phyloP scores from a whole-genome alignment of 2,888 invertebrate species.

The Platycheirus rosarum region DNA sequence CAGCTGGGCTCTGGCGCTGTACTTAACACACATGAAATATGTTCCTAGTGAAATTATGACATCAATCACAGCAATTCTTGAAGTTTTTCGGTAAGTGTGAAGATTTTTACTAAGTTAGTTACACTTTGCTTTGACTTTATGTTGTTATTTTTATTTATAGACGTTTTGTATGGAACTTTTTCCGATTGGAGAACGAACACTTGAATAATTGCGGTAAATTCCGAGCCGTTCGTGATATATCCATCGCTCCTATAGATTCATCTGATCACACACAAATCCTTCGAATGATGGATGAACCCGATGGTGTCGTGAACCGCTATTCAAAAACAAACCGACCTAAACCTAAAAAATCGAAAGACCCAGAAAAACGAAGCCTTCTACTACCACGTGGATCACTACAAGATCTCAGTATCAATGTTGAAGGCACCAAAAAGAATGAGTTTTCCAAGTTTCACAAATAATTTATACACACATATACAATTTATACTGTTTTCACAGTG shows the following conservation, averaged over 20 bases:
- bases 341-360: constrained; percentile 85
- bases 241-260: constrained; percentile 95
- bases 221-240: constrained; percentile 98
- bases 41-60: constrained; percentile 92
- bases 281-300: constrained; percentile 97
- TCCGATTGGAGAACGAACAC: constrained; percentile 99
- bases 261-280: constrained; percentile 95
- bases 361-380: constrained; percentile 84
- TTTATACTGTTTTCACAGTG: constrained; percentile 20
- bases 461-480: constrained; percentile 32
- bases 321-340: constrained; percentile 85
- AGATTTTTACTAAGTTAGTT: neutral
- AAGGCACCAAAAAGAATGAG: constrained; percentile 80
- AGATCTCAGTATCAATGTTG: constrained; percentile 80
- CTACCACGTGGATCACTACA: constrained; percentile 82
- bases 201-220: constrained; percentile 99
- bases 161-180: constrained; percentile 99
- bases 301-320: constrained; percentile 91
- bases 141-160: too few species aligned
- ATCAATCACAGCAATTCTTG: constrained; percentile 91
- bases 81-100: constrained; percentile 90
- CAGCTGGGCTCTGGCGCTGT: constrained; percentile 94
- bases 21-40: constrained; percentile 90
- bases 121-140: too few species aligned
- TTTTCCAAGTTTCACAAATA: constrained; percentile 8